phyloP scores from a whole-genome alignment of 2,888 invertebrate species.

The Trissolcus brochymenae region DNA sequence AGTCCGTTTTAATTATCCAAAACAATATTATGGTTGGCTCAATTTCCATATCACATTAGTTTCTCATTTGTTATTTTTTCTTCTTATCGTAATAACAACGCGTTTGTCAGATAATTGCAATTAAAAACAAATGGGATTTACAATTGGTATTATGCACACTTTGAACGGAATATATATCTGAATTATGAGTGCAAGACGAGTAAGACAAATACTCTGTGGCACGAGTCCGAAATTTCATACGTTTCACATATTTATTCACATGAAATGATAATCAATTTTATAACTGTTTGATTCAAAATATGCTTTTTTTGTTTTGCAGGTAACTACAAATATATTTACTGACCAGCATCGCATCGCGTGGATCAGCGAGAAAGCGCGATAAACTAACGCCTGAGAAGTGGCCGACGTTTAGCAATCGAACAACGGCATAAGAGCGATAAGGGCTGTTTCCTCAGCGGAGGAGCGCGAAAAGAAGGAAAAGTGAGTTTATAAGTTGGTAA shows the following conservation, averaged over 20 bases:
- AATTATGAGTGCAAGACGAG: no score
- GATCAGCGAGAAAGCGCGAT: not conserved
- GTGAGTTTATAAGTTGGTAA: conserved; percentile 76
- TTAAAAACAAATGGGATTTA: not conserved
- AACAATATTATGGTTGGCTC: conserved; percentile 16
- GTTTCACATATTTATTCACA: no score
- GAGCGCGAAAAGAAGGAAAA: conserved; percentile 56
- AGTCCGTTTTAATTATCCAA: conserved; percentile 28
- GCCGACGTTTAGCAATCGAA: conserved; percentile 49
- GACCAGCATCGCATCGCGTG: conserved; percentile 9
- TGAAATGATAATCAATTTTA: no score
- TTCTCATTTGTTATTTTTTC: conserved; percentile 8
- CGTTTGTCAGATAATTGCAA: conserved; percentile 12
- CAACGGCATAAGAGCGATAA: conserved; percentile 52
- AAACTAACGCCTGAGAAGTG: conserved; percentile 36
- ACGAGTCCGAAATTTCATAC: no score
- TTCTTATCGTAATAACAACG: conserved; percentile 18
- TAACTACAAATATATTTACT: conserved; percentile 35
- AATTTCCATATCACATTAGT: conserved; percentile 21
- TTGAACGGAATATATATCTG: no score
- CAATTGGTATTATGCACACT: no score
- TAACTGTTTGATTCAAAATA: no score
- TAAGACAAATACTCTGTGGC: no score
- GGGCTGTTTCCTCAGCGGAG: conserved; percentile 36
- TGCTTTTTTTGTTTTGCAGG: conserved; percentile 28